Percentiles rank a stretch among this genome's conserved stretches.
Conservation (phyloP, 1,140 invertebrate species). For the Drosophila rhopaloa region DNA sequence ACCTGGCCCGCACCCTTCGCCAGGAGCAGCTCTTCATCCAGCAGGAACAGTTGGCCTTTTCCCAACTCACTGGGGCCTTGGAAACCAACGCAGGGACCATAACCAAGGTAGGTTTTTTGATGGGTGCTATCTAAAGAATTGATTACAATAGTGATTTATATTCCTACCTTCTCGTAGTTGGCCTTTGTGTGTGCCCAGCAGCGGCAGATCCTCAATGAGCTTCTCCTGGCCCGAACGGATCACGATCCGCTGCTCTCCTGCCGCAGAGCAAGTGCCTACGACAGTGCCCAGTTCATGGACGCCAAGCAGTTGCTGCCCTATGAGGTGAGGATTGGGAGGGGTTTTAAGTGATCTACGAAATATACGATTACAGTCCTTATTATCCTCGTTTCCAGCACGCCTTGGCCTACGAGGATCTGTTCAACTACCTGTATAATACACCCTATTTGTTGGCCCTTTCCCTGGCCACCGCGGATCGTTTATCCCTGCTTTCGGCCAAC, state of each 20-base stretch:
- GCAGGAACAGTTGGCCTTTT: conserved; percentile 79
- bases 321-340: conserved; percentile 85
- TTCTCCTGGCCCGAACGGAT: conserved; percentile 91
- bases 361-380: background rate
- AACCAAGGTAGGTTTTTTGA: conserved; percentile 64
- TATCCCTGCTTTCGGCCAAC: conserved; percentile 86
- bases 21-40: conserved; percentile 84
- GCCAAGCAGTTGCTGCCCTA: conserved; percentile 94
- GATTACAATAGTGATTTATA: background rate
- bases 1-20: conserved; percentile 80
- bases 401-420: conserved; percentile 91
- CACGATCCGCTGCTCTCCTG: conserved; percentile 91
- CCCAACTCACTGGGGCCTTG: conserved; percentile 66
- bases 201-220: conserved; percentile 91
- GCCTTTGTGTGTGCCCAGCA: conserved; percentile 96
- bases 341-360: background rate
- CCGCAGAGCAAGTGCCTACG: conserved; percentile 90
- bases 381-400: conserved; percentile 87
- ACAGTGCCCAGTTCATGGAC: conserved; percentile 93
- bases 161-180: conserved; percentile 85
- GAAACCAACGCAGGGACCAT: conserved; percentile 76
- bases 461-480: conserved; percentile 91
- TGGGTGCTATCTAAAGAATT: background rate
- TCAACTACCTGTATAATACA: conserved; percentile 91
- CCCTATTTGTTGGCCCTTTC: conserved; percentile 93